phyloP scores from a whole-genome alignment of 2,113 vertebrate genomes.

The Mola mola region DNA sequence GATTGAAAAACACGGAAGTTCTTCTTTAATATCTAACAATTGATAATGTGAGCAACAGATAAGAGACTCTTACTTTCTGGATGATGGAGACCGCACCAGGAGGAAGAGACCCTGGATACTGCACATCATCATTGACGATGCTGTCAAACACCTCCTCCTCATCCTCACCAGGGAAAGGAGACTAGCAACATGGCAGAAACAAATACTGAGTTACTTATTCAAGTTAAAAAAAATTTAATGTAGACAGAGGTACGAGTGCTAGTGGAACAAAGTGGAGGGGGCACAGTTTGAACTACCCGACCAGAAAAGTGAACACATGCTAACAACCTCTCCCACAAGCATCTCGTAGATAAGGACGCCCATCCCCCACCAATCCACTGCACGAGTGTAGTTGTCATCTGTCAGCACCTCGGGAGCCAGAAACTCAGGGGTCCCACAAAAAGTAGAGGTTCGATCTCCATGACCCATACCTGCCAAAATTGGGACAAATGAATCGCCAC shows the following conservation, averaged over 20 bases:
- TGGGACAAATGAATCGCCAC: background rate
- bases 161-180: slow-evolving; percentile 95
- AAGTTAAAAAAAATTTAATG: no score
- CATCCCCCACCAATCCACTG: slow-evolving; percentile 98
- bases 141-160: slow-evolving; percentile 98
- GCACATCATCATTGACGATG: slow-evolving; percentile 92
- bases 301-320: background rate
- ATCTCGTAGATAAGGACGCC: slow-evolving; percentile 97
- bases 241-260: no score
- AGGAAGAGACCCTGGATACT: slow-evolving; percentile 88
- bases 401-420: slow-evolving; percentile 96
- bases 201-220: no score
- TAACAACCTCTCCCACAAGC: slow-evolving; percentile 93
- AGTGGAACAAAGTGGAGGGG: background rate
- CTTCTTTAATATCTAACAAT: no score
- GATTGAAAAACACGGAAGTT: no score
- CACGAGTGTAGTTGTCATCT: slow-evolving; percentile 90
- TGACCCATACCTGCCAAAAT: slow-evolving; percentile 95
- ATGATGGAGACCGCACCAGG: slow-evolving; percentile 86
- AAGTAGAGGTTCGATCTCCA: slow-evolving; percentile 93
- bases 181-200: slow-evolving; percentile 67
- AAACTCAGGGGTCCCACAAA: slow-evolving; percentile 97
- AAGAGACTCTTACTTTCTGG: slow-evolving; percentile 84
- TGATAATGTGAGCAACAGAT: no score
- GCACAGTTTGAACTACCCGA: background rate